Conservation (phyloP, 2,113 vertebrate genomes). For the Suncus etruscus region DNA sequence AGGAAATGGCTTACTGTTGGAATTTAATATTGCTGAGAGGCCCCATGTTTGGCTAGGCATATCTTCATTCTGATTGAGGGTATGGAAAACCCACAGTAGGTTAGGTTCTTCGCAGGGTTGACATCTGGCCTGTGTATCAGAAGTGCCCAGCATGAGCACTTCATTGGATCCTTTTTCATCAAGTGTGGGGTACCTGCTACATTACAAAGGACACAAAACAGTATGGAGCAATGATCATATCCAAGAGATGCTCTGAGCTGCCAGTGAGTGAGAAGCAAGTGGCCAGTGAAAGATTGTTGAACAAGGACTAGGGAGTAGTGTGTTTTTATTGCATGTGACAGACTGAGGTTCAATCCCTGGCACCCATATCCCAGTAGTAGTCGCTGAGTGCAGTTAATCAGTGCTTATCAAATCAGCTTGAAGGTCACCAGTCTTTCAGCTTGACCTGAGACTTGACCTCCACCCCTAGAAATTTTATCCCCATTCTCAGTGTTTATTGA, state of each 20-base stretch:
- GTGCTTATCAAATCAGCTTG: conserved; percentile 39
- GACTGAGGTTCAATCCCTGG: too few species aligned
- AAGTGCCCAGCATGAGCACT: background rate
- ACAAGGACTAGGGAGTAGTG: too few species aligned
- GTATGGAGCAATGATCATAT: too few species aligned
- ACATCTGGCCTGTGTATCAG: background rate
- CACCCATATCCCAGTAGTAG: too few species aligned
- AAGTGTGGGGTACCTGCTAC: too few species aligned
- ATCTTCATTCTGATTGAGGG: background rate
- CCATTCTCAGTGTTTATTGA: background rate
- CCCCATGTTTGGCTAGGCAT: background rate
- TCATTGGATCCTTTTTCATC: too few species aligned
- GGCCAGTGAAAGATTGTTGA: too few species aligned
- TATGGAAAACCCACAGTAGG: background rate
- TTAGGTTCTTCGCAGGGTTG: conserved; percentile 1
- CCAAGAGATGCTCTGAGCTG: too few species aligned
- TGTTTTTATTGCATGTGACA: too few species aligned
- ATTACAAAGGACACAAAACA: too few species aligned
- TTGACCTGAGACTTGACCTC: background rate
- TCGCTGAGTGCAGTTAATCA: background rate
- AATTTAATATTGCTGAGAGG: conserved; percentile 27
- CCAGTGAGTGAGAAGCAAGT: too few species aligned
- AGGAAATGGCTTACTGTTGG: conserved; percentile 46
- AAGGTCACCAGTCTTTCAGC: background rate
- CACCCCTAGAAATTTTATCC: background rate